phyloP scores from a whole-genome alignment of 1,140 invertebrate genomes.

The Belonocnema kinseyi region DNA sequence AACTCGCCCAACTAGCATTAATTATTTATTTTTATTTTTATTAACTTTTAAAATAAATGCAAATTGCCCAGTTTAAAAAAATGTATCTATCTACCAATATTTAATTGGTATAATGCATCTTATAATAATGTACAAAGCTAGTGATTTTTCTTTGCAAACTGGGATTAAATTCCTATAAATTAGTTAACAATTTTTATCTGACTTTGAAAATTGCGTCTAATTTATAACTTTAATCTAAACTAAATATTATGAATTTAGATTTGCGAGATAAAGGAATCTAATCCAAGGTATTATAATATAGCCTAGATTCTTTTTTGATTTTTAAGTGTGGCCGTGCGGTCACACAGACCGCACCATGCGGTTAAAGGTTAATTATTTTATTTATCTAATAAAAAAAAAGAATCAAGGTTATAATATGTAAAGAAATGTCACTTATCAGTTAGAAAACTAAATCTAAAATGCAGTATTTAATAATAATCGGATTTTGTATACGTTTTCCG shows the following conservation, averaged over 20 bases:
- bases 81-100: conserved; percentile 40
- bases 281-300: conserved; percentile 14
- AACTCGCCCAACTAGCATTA: too few species aligned
- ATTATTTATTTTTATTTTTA: too few species aligned
- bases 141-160: conserved; percentile 25
- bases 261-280: too few species aligned
- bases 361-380: too few species aligned
- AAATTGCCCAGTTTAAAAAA: conserved; percentile 42
- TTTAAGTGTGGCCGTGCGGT: too few species aligned
- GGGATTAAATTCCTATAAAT: conserved; percentile 21
- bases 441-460: conserved; percentile 40
- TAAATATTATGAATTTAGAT: too few species aligned
- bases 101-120: conserved; percentile 7
- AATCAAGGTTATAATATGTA: conserved; percentile 28
- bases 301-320: too few species aligned
- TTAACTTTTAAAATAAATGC: too few species aligned
- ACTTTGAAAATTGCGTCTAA: too few species aligned
- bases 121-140: conserved; percentile 2
- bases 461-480: conserved; percentile 25
- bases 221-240: too few species aligned
- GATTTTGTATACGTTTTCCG: not conserved
- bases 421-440: conserved; percentile 42
- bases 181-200: conserved; percentile 1
- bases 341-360: too few species aligned
- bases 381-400: too few species aligned